phyloP scores from a whole-genome alignment of 2,113 vertebrate species.

The Triplophysa tibetana region DNA sequence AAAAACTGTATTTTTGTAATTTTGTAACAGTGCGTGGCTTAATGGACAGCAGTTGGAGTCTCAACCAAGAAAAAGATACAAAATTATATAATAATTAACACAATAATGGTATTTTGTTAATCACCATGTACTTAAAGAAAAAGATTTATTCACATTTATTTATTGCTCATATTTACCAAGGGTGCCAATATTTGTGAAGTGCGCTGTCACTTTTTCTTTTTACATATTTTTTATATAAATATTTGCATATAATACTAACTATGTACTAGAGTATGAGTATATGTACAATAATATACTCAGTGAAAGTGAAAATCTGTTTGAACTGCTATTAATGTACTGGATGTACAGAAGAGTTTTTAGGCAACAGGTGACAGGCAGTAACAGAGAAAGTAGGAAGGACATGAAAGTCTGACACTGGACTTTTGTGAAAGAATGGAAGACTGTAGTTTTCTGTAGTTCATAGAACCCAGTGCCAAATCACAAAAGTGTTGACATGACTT shows the following conservation, averaged over 20 bases:
- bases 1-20: too few species aligned
- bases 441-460: constrained; percentile 55
- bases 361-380: constrained; percentile 39
- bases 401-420: constrained; percentile 37
- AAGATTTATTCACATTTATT: too few species aligned
- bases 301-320: neutral
- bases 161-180: too few species aligned
- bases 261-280: neutral
- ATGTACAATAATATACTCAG: neutral
- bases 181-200: too few species aligned
- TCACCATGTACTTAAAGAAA: too few species aligned
- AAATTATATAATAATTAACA: too few species aligned
- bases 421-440: constrained; percentile 67
- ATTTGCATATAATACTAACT: neutral
- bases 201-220: too few species aligned
- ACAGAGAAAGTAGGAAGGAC: constrained; percentile 36
- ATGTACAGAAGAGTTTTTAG: constrained; percentile 39
- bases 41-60: too few species aligned
- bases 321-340: neutral
- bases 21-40: too few species aligned
- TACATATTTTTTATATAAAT: neutral
- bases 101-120: too few species aligned
- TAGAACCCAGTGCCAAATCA: constrained; percentile 65
- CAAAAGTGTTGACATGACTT: constrained; percentile 54
- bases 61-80: too few species aligned